Conservation (phyloP, 2,797 vertebrate species). For the Lacerta viridis region DNA sequence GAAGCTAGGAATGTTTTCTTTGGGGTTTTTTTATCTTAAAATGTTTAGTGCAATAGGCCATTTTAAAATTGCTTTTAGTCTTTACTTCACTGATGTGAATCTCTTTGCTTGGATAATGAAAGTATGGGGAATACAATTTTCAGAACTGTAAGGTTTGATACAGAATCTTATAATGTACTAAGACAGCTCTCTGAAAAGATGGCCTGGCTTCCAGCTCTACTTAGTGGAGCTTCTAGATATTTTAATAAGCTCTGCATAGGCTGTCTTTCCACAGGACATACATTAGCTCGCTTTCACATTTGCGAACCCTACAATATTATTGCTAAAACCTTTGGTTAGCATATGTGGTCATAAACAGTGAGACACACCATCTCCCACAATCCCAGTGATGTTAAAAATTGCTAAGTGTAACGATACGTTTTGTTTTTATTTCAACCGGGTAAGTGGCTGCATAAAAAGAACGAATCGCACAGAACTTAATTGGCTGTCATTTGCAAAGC, state of each 20-base stretch:
- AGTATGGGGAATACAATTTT: conserved; percentile 26
- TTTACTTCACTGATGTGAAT: conserved; percentile 27
- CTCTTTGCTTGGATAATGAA: conserved; percentile 21
- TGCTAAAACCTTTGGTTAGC: conserved; percentile 34
- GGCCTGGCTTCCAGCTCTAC: conserved; percentile 6
- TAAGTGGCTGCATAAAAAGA: conserved; percentile 1
- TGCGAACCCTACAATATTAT: conserved; percentile 33
- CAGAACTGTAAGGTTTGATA: conserved; percentile 37
- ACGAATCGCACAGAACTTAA: conserved; percentile 24
- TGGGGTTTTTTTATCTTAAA: too few species aligned
- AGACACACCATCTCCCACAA: conserved; percentile 29
- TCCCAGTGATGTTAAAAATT: background rate
- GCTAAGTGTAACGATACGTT: background rate
- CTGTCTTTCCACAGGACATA: conserved; percentile 9
- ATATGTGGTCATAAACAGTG: conserved; percentile 16
- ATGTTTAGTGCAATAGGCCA: background rate
- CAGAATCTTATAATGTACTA: conserved; percentile 20
- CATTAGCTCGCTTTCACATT: conserved; percentile 9
- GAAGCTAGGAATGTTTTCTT: background rate
- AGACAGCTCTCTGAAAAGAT: conserved; percentile 39
- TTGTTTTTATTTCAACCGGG: conserved; percentile 24
- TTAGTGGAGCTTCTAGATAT: conserved; percentile 2
- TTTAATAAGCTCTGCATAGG: background rate
- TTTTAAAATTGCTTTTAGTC: conserved; percentile 12
- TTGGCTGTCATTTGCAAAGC: conserved; percentile 27